Evolutionary conservation across 2,113 vertebrate species (phyloP).

Genomic region (Phalacrocorax carbo): DNA sequence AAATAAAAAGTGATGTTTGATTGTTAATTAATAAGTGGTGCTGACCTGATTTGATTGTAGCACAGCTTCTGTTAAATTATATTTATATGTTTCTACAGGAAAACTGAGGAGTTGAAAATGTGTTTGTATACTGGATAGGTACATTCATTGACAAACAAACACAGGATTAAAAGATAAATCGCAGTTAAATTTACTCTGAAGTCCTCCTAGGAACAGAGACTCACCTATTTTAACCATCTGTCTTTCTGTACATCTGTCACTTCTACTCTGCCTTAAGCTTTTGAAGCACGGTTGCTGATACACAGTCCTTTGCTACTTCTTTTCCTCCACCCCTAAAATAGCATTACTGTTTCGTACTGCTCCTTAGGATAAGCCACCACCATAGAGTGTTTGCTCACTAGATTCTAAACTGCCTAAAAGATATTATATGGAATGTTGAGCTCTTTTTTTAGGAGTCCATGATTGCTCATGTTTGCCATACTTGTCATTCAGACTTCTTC

Average conservation of each 20-base stretch:
- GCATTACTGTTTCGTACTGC: background rate
- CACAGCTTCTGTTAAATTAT: background rate
- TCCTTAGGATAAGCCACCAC: background rate
- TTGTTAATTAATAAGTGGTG: background rate
- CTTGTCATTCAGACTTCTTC: background rate
- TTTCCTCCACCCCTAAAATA: background rate
- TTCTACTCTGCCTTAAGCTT: background rate
- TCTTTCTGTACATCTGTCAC: background rate
- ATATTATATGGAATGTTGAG: background rate
- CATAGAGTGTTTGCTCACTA: background rate
- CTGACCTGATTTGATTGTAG: background rate
- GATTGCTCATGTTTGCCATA: background rate
- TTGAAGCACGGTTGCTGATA: background rate
- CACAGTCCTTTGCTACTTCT: background rate
- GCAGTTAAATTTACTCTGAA: background rate
- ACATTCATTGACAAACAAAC: background rate
- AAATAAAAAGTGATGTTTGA: background rate
- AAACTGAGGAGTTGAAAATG: background rate
- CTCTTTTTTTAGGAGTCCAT: background rate
- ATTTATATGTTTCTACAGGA: background rate
- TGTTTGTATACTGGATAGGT: background rate
- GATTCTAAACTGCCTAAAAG: background rate
- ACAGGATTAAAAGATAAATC: background rate
- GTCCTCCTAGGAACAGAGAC: background rate
- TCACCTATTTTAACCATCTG: background rate